Conservation (phyloP, 2,888 invertebrate genomes). For the Exocentrus adspersus region DNA sequence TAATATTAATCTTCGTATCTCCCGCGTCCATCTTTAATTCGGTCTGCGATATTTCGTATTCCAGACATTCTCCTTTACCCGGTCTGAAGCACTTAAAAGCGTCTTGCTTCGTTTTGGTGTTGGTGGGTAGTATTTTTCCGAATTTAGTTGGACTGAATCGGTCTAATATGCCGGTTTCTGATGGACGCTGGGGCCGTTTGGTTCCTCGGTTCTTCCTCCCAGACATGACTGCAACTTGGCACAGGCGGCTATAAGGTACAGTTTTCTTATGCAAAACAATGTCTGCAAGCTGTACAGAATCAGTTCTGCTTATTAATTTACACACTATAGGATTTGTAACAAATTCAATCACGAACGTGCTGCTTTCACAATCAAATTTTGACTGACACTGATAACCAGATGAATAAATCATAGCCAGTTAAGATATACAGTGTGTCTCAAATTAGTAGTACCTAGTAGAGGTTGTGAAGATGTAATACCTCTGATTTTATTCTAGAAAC, state of each 20-base stretch:
- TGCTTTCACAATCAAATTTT: constrained; percentile 5
- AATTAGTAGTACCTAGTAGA: too few species aligned
- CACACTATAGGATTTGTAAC: constrained; percentile 18
- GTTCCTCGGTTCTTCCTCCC: background rate
- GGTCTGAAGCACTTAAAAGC: constrained; percentile 45
- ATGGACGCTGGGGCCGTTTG: background rate
- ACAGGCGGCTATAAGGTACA: background rate
- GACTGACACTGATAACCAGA: background rate
- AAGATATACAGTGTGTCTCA: background rate
- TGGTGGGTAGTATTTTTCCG: constrained; percentile 46
- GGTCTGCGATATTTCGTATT: constrained; percentile 54
- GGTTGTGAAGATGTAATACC: too few species aligned
- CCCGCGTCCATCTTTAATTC: constrained; percentile 47
- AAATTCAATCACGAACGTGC: background rate
- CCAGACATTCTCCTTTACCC: constrained; percentile 42
- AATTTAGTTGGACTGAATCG: constrained; percentile 40
- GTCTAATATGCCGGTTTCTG: constrained; percentile 34
- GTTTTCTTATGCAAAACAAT: background rate
- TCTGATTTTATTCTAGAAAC: too few species aligned
- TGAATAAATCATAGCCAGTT: background rate
- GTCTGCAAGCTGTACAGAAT: constrained; percentile 4
- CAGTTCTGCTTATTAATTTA: constrained; percentile 3
- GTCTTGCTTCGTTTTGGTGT: constrained; percentile 35
- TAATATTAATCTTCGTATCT: constrained; percentile 49
- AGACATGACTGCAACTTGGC: background rate